Conservation (phyloP, 1,140 invertebrate species). For the Holcopasites calliopsidis region DNA sequence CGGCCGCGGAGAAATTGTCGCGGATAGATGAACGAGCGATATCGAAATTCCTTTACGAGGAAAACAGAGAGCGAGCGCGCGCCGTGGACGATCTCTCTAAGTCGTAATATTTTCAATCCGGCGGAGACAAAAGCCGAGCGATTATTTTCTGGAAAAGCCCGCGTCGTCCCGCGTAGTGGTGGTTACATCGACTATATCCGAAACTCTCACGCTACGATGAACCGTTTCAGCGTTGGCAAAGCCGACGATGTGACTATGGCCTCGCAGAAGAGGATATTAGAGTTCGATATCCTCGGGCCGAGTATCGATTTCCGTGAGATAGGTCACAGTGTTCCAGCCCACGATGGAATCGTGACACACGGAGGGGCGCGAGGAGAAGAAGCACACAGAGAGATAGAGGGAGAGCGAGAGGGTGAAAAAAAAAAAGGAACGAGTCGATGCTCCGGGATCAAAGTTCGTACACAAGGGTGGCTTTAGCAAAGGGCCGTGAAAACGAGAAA, state of each 20-base stretch:
- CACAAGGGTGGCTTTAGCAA: constrained; percentile 29
- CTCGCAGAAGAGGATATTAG: constrained; percentile 56
- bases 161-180: constrained; percentile 6
- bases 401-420: background rate
- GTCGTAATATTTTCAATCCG: constrained; percentile 38
- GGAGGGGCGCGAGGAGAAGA: background rate
- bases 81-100: background rate
- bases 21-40: background rate
- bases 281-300: constrained; percentile 62
- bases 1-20: background rate
- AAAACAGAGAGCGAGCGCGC: constrained; percentile 3
- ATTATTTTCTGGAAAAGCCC: constrained; percentile 46
- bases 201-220: constrained; percentile 47
- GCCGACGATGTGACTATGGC: constrained; percentile 43
- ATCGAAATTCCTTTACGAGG: constrained; percentile 8
- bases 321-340: constrained; percentile 45
- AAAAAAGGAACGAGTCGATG: constrained; percentile 21
- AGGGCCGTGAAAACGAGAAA: constrained; percentile 27
- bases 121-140: constrained; percentile 22
- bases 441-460: constrained; percentile 46
- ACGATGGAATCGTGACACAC: constrained; percentile 40
- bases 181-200: constrained; percentile 33
- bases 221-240: constrained; percentile 40
- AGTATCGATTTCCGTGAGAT: constrained; percentile 62
- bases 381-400: no score